Evolutionary conservation across 2,797 vertebrate species (phyloP), one percentile per base, ranked within the genome.

Genomic region (Tokudaia tokunoshimensis): DNA sequence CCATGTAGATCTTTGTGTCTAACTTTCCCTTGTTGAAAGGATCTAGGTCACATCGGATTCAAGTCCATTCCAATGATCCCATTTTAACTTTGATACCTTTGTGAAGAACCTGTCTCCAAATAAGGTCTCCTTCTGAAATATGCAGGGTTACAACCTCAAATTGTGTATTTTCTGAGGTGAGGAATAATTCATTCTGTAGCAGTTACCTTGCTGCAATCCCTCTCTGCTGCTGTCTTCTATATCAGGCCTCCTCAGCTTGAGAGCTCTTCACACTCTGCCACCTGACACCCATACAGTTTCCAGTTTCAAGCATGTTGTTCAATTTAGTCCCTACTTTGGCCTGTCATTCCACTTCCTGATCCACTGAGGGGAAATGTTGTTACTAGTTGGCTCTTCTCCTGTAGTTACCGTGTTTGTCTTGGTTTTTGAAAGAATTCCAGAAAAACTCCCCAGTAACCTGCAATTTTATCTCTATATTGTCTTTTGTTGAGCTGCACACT

Each of bases 381-480:
- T 92, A 80, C 67, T 75, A 57, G 91, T 37, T 94, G 74, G 65
- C 85, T 91, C 34, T 90, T 95, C 90, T 88, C 44, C 2, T 67
- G 29, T n/a, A 95, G 81, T 83, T 41, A 5, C 83, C 76, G 70
- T 85, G n/a, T 75, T 94, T 95, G 44, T 92, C 96, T 94, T 94
- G 67, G 52, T 63, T 96, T 96, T 94, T 90, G 88, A 96, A 94
- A 31, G 37, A 67, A 92, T 88, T 97, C 95, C 89, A 96, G 78
- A 97, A 97, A 93, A 92, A 93, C 94, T 57, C 20, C 59, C 83
- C 41, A 0, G 0, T 84, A 96, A 95, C 92, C 92, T 97, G 81
- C 92, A 96, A 94, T 96, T 97, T 97, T 96, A 88, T 94, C 84
- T 89, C 91, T 44, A 31, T 41, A 14, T 82, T 94, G 82, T 89